A percentile compares a stretch with the other conserved stretches of the same genome.
phyloP scores from a whole-genome alignment of 2,113 vertebrate genomes.

The Origma solitaria region DNA sequence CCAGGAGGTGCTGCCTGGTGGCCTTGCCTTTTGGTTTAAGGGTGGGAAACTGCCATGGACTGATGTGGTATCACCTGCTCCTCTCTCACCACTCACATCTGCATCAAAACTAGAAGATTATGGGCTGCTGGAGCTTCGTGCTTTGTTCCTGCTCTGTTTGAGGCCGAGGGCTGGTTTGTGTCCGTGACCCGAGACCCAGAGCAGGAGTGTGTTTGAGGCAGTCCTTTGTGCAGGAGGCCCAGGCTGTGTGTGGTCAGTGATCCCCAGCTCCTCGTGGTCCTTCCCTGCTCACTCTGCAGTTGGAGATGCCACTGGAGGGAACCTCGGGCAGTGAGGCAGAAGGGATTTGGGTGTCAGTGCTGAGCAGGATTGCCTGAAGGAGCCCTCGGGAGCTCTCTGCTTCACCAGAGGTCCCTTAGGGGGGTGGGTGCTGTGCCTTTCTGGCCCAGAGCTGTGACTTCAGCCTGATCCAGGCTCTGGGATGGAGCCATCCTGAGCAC shows the following conservation, averaged over 20 bases:
- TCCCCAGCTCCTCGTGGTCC: background rate
- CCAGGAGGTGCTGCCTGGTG: background rate
- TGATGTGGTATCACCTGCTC: background rate
- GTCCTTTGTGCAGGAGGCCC: background rate
- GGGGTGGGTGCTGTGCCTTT: background rate
- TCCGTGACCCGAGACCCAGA: background rate
- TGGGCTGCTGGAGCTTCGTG: background rate
- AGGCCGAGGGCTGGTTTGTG: background rate
- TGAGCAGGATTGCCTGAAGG: background rate
- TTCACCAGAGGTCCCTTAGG: background rate
- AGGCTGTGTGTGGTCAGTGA: background rate
- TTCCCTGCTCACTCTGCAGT: background rate
- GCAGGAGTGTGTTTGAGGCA: background rate
- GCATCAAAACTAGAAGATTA: background rate
- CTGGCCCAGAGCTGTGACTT: background rate
- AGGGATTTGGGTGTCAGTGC: background rate
- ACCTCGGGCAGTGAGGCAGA: background rate
- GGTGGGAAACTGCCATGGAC: background rate
- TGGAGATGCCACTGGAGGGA: background rate
- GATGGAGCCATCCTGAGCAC: background rate
- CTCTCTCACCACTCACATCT: background rate
- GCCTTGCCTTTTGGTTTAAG: background rate
- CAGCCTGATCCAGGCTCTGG: background rate
- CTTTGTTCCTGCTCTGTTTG: background rate
- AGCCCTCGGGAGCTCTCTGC: background rate